These are phyloP conservation scores for Agriopis leucophaearia DNA, from an alignment of 2,888 invertebrate species.

Conservation along the genomic window DNA sequence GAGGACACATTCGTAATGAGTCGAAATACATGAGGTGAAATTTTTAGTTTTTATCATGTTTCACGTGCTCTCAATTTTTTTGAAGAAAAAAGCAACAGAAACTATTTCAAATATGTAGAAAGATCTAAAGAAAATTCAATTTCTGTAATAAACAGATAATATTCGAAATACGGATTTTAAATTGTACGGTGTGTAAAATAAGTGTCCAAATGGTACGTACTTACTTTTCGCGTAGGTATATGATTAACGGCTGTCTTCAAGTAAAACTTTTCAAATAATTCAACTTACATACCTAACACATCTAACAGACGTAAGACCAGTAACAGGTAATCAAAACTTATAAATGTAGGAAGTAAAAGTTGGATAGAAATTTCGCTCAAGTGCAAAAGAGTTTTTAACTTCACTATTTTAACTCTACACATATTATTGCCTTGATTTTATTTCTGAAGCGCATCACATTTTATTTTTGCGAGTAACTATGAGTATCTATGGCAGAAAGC, in stretches of 20 bases:
- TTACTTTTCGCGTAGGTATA: background rate
- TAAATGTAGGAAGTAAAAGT: constrained; percentile 28
- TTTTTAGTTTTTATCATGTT: no score
- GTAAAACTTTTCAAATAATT: constrained; percentile 29
- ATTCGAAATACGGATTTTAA: background rate
- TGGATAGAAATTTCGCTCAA: constrained; percentile 15
- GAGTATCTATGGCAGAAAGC: constrained; percentile 21
- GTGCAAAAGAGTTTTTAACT: constrained; percentile 22
- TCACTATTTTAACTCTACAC: constrained; percentile 20
- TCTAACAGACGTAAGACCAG: constrained; percentile 16
- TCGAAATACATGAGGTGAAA: no score
- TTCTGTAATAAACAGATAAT: no score
- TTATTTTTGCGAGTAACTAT: constrained; percentile 15
- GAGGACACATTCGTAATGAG: no score
- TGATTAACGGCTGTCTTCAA: constrained; percentile 20
- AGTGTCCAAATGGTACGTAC: background rate
- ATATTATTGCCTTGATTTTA: constrained; percentile 23
- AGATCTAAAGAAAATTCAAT: no score
- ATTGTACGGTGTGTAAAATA: background rate
- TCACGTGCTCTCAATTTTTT: no score
- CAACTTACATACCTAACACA: constrained; percentile 21
- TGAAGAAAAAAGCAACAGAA: no score
- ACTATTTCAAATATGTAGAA: no score
- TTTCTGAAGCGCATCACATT: constrained; percentile 24
- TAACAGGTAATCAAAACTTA: constrained; percentile 32